Conservation (phyloP, 2,797 vertebrate species). For the Protonibea diacanthus region DNA sequence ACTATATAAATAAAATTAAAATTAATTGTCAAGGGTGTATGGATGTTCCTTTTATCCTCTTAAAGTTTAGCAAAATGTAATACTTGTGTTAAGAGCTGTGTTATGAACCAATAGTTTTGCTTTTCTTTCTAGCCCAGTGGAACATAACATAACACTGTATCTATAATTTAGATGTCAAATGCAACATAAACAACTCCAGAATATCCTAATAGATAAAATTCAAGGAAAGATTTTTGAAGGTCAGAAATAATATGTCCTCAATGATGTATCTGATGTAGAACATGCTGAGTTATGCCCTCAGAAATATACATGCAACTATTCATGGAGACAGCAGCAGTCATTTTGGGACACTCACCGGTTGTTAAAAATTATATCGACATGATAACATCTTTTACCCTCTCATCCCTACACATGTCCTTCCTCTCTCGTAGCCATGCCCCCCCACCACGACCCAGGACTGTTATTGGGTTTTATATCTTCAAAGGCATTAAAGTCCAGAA, state of each 20-base stretch:
- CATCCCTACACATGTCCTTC: constrained; percentile 26
- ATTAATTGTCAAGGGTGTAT: no score
- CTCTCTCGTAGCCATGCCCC: constrained; percentile 4
- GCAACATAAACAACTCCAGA: neutral
- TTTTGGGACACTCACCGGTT: constrained; percentile 31
- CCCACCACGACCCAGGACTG: neutral
- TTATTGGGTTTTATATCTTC: constrained; percentile 54
- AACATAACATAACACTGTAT: neutral
- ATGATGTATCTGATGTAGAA: constrained; percentile 1
- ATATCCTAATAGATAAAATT: constrained; percentile 3
- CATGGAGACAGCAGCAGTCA: neutral
- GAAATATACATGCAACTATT: neutral
- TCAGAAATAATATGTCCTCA: neutral
- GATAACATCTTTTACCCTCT: constrained; percentile 40
- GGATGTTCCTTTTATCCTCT: neutral
- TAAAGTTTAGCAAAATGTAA: neutral
- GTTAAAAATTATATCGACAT: constrained; percentile 36
- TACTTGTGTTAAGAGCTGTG: neutral
- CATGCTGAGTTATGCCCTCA: neutral
- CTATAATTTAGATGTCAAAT: constrained; percentile 1
- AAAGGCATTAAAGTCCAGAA: constrained; percentile 63
- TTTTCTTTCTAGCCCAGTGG: neutral
- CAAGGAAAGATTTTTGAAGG: neutral
- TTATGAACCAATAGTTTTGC: neutral
- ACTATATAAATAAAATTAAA: no score